Evolutionary conservation across 2,113 vertebrate genomes (phyloP), one percentile per base, ranked within the genome.

Genomic region (Salvelinus namaycush): DNA sequence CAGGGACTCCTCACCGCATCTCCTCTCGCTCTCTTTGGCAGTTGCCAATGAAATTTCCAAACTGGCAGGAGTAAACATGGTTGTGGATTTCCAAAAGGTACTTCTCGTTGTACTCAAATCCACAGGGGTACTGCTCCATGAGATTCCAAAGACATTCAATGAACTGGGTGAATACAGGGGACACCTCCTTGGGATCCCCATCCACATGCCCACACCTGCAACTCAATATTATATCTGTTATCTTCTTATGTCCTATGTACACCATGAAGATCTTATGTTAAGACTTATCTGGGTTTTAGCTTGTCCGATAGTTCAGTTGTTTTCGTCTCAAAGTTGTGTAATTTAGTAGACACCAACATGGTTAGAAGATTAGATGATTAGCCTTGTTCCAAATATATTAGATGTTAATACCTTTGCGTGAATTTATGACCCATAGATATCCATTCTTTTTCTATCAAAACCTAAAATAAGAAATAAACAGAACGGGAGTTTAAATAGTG

Each of bases 31-130:
- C 93, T 84, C 87, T 95, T 59, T 95, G 92, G 70, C 93, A 95
- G 84, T 93, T 95, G n/a, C 95, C 94, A 26, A 95, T 89, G 83
- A 96, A 96, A 83, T 95, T 96, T 24, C 94, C 95, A 70, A 95
- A 95, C 86, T 96, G 95, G 78, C 94, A 96, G 73, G 94, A 94
- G 59, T 90, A 95, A 7, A 95, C 85, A 0, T 95, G 93, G 77
- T 95, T 93, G 0, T 96, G 95, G 83, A 96, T 91, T 76, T 94
- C 90, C 0, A 95, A 86, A 5, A 96, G 89, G 73, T 93, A 93
- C 0, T 77, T 84, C 79, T 96, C 95, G 0, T 85, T 95, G 65
- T 95, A 96, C 62, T 95, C 93, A 57, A 96, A 95, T 0, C 92
- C 67, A 74, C 93, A 95, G 0, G 95, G 94, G 72, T 95, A 96